A percentile compares a stretch with the other conserved stretches of the same genome.
phyloP scores from a whole-genome alignment of 1,140 invertebrate genomes.

The Rhynchophorus ferrugineus region DNA sequence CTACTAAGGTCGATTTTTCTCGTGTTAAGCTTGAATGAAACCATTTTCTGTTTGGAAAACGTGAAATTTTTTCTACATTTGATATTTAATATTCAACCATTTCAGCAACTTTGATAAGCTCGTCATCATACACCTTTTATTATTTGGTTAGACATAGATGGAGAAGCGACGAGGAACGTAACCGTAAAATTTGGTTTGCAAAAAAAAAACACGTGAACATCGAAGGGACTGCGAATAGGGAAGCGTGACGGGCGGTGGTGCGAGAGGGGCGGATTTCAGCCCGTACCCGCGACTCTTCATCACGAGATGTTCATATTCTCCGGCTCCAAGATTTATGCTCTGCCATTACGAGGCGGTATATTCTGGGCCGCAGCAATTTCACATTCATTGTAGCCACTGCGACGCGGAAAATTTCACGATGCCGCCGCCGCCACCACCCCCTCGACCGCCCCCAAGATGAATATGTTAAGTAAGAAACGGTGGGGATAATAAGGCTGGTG shows the following conservation, averaged over 20 bases:
- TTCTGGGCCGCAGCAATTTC: conserved; percentile 18
- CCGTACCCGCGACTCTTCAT: conserved; percentile 11
- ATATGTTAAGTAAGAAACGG: neutral
- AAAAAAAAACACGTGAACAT: neutral
- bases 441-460: neutral
- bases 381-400: conserved; percentile 25
- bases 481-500: too few species aligned
- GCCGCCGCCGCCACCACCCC: too few species aligned
- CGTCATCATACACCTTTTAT: too few species aligned
- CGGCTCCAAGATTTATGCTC: conserved; percentile 15
- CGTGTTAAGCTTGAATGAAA: too few species aligned
- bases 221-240: neutral
- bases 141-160: conserved; percentile 1
- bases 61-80: too few species aligned
- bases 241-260: neutral
- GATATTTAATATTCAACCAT: too few species aligned
- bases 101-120: too few species aligned
- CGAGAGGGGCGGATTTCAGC: neutral
- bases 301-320: conserved; percentile 17
- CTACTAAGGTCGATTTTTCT: too few species aligned
- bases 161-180: too few species aligned
- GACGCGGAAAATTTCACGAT: conserved; percentile 7
- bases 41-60: too few species aligned
- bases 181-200: neutral
- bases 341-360: conserved; percentile 19